phyloP scores from a whole-genome alignment of 2,888 invertebrate genomes.

The Panzeria rudis region DNA sequence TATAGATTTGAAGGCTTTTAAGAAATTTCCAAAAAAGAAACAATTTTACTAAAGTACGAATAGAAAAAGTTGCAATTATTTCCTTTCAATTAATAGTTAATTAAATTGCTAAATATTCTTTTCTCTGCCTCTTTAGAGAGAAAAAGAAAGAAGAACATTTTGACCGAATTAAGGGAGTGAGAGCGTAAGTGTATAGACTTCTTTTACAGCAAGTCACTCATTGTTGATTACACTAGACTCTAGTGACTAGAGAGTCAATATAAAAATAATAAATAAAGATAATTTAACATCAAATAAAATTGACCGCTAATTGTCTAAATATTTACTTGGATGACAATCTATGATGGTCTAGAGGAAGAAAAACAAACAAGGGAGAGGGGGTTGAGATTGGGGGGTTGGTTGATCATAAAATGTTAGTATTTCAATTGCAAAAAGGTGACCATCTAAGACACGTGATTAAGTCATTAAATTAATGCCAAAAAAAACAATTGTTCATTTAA shows the following conservation, averaged over 20 bases:
- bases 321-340: constrained; percentile 59
- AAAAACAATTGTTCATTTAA: constrained; percentile 62
- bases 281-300: constrained; percentile 68
- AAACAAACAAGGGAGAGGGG: background rate
- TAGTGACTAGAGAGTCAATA: background rate
- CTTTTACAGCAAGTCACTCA: background rate
- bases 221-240: background rate
- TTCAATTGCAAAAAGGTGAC: constrained; percentile 66
- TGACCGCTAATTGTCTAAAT: constrained; percentile 72
- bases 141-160: background rate
- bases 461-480: constrained; percentile 66
- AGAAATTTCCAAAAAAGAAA: background rate
- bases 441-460: constrained; percentile 71
- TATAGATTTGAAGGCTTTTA: constrained; percentile 33
- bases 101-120: constrained; percentile 19
- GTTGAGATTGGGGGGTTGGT: background rate
- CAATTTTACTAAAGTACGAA: background rate
- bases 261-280: constrained; percentile 51
- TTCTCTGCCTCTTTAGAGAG: background rate
- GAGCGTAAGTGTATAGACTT: background rate
- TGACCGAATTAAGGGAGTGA: background rate
- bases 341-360: constrained; percentile 9
- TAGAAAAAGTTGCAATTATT: constrained; percentile 55
- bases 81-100: constrained; percentile 50
- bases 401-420: constrained; percentile 53